Percentiles rank a stretch among this genome's conserved stretches.
These are phyloP conservation scores for Macrosoma leucophasiata DNA, from an alignment of 2,888 invertebrate genomes.

Conservation along the genomic window DNA sequence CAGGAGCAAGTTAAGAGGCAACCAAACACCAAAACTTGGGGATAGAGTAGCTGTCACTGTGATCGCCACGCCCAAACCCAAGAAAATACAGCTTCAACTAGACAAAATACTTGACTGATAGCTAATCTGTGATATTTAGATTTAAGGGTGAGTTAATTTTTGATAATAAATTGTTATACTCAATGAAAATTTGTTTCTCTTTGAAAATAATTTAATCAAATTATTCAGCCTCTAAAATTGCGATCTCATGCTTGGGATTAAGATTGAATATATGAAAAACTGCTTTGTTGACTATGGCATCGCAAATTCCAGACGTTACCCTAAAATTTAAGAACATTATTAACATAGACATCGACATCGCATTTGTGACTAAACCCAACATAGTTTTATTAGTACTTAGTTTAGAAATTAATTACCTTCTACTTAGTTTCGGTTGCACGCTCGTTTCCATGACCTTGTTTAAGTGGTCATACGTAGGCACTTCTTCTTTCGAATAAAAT, in stretches of 20 bases:
- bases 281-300: slow-evolving; percentile 67
- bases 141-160: too few species aligned
- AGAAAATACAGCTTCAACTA: slow-evolving; percentile 72
- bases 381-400: neutral
- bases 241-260: slow-evolving; percentile 42
- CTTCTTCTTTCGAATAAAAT: slow-evolving; percentile 54
- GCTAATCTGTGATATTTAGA: slow-evolving; percentile 19
- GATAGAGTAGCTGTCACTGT: slow-evolving; percentile 82
- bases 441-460: slow-evolving; percentile 40
- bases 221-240: slow-evolving; percentile 52
- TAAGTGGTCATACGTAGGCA: slow-evolving; percentile 52
- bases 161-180: too few species aligned
- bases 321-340: too few species aligned
- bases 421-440: slow-evolving; percentile 41
- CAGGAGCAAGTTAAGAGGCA: slow-evolving; percentile 72
- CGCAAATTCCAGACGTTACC: slow-evolving; percentile 65
- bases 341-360: too few species aligned
- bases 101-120: slow-evolving; percentile 53
- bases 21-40: slow-evolving; percentile 76
- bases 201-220: slow-evolving; percentile 8
- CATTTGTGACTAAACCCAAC: slow-evolving; percentile 3
- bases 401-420: too few species aligned
- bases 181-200: slow-evolving; percentile 1
- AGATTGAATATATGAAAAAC: slow-evolving; percentile 55
- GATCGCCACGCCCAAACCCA: slow-evolving; percentile 71